phyloP scores from a whole-genome alignment of 1,140 invertebrate genomes.

The Sweltsa coloradensis region DNA sequence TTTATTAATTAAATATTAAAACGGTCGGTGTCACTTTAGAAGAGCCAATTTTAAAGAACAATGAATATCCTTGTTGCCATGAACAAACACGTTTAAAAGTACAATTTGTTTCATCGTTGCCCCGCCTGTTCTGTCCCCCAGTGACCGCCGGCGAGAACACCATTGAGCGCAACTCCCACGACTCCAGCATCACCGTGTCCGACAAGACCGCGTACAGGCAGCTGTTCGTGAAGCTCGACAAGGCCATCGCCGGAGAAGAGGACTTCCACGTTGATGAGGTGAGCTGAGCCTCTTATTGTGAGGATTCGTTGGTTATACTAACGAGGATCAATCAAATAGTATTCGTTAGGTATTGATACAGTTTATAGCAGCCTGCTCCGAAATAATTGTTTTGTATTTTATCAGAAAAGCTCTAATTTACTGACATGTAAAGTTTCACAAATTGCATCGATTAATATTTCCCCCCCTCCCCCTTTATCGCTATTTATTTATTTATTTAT shows the following conservation, averaged over 20 bases:
- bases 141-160: constrained; percentile 29
- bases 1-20: no score
- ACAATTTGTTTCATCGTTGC: no score
- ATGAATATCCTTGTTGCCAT: no score
- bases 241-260: constrained; percentile 22
- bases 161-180: constrained; percentile 28
- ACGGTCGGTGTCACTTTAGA: no score
- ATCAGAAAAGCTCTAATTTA: neutral
- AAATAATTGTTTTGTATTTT: neutral
- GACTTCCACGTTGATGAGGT: constrained; percentile 18
- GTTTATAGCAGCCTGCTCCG: neutral
- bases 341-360: neutral
- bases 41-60: no score
- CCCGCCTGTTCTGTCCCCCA: no score
- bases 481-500: no score
- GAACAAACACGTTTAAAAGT: no score
- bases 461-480: no score
- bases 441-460: no score
- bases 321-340: neutral
- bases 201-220: constrained; percentile 25
- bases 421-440: neutral
- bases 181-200: constrained; percentile 26
- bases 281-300: neutral
- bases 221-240: constrained; percentile 23
- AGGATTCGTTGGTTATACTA: neutral